Evolutionary conservation across 2,797 vertebrate species (phyloP).

Genomic region (Carapus acus): DNA sequence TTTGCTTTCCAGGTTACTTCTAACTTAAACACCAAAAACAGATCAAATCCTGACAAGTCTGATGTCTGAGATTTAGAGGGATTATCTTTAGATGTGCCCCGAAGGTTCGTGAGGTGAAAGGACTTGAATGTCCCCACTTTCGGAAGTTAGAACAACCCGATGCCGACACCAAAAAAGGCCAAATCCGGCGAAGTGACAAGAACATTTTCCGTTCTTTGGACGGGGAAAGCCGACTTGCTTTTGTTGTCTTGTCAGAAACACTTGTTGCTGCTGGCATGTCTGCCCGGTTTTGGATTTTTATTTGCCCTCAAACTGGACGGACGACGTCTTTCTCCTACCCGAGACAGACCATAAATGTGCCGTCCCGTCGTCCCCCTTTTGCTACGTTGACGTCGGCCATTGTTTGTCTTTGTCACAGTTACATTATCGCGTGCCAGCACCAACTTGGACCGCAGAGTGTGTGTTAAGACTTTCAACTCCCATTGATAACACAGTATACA

Average conservation of each 20-base stretch:
- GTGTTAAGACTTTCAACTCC: conserved; percentile 6
- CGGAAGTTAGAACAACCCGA: not conserved
- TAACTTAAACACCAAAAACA: not conserved
- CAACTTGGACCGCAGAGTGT: not conserved
- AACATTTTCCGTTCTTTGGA: conserved; percentile 16
- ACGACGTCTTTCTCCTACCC: no score
- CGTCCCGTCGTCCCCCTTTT: no score
- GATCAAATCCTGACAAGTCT: not conserved
- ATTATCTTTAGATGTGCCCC: not conserved
- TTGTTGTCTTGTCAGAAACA: conserved; percentile 70
- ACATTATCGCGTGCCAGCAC: no score
- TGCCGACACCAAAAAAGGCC: not conserved
- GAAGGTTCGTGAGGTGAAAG: not conserved
- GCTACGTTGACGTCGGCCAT: not conserved
- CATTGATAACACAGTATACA: not conserved
- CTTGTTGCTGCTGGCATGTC: conserved; percentile 46
- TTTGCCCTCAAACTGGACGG: no score
- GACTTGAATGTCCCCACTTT: not conserved
- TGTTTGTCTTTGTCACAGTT: conserved; percentile 4
- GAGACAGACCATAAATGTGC: no score
- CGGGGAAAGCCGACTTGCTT: conserved; percentile 32
- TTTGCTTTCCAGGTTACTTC: not conserved
- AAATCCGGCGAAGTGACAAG: not conserved
- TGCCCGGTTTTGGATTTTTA: conserved; percentile 24
- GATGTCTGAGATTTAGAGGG: not conserved